Percentiles rank a stretch among this genome's conserved stretches.
Evolutionary conservation across 2,113 vertebrate genomes (phyloP).

Genomic region (Merops nubicus): DNA sequence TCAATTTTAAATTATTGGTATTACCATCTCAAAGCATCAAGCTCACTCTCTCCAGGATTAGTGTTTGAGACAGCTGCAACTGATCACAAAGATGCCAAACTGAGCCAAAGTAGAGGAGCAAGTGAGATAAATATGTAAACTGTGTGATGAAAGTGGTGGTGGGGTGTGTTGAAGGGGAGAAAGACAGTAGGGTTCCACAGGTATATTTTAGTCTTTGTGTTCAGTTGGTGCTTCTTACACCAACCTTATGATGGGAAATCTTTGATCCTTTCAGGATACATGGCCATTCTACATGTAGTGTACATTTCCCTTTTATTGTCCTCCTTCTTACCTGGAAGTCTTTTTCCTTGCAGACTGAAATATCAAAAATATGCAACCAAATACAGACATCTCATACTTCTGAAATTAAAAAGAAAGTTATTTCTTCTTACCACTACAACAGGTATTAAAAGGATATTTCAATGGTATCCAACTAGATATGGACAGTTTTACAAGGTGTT

Average conservation of each 20-base stretch:
- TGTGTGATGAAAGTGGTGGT: accelerated
- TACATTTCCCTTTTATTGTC: background rate
- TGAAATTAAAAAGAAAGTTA: background rate
- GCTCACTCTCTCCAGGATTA: background rate
- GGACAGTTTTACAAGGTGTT: background rate
- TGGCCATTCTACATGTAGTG: background rate
- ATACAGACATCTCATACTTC: background rate
- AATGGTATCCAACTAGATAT: background rate
- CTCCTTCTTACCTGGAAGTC: background rate
- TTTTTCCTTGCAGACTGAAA: background rate
- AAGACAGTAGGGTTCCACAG: background rate
- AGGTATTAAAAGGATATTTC: background rate
- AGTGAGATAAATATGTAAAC: background rate
- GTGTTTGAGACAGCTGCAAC: background rate
- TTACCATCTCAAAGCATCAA: background rate
- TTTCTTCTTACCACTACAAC: background rate
- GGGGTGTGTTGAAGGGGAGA: background rate
- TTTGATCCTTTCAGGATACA: background rate
- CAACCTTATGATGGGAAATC: background rate
- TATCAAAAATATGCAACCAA: background rate
- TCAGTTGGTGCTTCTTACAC: accelerated
- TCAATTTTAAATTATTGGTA: background rate
- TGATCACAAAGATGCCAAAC: background rate
- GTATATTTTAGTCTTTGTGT: background rate
- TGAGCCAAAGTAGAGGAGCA: background rate